Evolutionary conservation across 2,797 vertebrate species (phyloP).

Genomic region (Prunella strophiata): DNA sequence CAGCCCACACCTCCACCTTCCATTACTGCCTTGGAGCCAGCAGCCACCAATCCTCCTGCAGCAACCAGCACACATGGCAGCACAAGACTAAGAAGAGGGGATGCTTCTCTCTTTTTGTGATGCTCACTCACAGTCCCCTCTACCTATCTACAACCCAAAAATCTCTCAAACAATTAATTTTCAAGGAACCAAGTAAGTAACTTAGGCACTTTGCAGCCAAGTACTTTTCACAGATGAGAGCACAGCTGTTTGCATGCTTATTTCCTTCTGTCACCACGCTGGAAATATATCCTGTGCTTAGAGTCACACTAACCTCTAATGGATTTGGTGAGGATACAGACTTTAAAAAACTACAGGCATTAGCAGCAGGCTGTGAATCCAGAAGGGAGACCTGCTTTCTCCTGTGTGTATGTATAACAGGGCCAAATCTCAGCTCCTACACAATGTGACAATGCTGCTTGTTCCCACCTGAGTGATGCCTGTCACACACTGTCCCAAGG

Average conservation of each 20-base stretch:
- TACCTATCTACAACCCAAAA: neutral
- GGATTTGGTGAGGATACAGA: neutral
- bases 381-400: neutral
- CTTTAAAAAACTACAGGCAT: neutral
- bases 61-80: neutral
- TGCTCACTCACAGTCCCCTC: accelerated
- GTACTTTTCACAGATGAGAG: neutral
- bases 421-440: neutral
- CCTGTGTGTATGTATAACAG: accelerated
- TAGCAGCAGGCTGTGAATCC: neutral
- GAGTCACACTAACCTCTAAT: neutral
- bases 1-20: neutral
- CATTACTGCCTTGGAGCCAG: neutral
- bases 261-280: neutral
- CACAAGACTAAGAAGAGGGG: neutral
- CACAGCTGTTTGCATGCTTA: neutral
- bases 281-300: neutral
- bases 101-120: neutral
- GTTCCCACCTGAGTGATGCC: accelerated
- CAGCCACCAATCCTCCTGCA: neutral
- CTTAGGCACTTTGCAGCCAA: neutral
- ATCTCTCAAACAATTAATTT: neutral
- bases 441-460: accelerated
- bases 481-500: accelerated
- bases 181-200: neutral